These are phyloP conservation scores for Cantharis nigra DNA, from an alignment of 2,888 invertebrate species.

Conservation along the genomic window DNA sequence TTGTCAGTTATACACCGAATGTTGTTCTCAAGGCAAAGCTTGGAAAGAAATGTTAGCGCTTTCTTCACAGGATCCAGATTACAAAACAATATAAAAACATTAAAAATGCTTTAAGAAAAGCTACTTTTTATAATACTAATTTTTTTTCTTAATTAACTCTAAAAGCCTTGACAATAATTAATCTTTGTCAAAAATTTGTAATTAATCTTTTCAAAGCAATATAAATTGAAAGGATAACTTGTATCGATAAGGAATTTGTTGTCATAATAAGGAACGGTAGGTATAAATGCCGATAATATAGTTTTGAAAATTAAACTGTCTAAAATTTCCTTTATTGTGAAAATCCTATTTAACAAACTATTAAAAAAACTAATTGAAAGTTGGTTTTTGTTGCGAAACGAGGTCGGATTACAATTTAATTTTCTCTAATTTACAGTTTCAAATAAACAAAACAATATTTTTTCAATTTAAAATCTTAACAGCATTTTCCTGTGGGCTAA, in stretches of 20 bases:
- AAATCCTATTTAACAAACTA: neutral
- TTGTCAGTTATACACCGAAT: neutral
- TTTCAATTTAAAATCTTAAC: neutral
- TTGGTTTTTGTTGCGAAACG: neutral
- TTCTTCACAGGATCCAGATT: neutral
- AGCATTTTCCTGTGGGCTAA: neutral
- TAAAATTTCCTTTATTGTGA: neutral
- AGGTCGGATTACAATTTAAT: neutral
- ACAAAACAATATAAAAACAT: neutral
- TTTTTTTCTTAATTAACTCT: neutral
- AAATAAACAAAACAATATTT: neutral
- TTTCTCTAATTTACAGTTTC: neutral
- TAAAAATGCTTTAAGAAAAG: neutral
- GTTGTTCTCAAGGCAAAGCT: neutral
- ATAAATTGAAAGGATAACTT: constrained; percentile 9
- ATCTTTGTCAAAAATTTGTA: constrained; percentile 14
- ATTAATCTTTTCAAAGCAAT: constrained; percentile 9
- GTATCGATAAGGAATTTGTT: neutral
- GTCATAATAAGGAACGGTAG: neutral
- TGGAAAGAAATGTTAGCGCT: neutral
- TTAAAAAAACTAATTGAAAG: neutral
- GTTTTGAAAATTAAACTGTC: neutral
- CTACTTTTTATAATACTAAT: neutral
- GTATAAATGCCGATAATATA: neutral
- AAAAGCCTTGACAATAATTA: constrained; percentile 3